Evolutionary conservation across 2,113 vertebrate species (phyloP).

Genomic region (Nyctibius bracteatus): DNA sequence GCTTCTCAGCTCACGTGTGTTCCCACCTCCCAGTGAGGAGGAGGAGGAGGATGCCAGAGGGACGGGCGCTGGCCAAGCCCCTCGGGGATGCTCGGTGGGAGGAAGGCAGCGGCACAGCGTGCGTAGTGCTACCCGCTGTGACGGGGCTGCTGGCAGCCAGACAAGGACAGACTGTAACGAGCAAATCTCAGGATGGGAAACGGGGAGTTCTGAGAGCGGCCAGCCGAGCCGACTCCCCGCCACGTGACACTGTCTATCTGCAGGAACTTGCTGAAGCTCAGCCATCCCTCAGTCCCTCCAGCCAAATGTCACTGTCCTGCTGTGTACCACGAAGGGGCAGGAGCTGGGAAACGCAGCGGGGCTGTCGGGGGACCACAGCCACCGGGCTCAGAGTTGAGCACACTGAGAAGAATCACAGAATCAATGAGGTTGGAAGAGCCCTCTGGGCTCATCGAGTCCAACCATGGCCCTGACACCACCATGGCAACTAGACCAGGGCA

Average conservation of each 20-base stretch:
- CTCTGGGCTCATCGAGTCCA: too few relatives aligned
- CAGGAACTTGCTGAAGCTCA: background rate
- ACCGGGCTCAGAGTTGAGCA: background rate
- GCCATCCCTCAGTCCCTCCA: background rate
- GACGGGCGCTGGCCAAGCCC: background rate
- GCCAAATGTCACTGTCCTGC: background rate
- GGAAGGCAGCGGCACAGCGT: background rate
- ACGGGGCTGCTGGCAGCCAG: background rate
- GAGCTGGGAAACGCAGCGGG: background rate
- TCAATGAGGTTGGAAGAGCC: too few relatives aligned
- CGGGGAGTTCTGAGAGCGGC: background rate
- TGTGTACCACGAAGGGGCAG: accelerated
- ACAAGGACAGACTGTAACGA: background rate
- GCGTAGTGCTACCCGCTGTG: accelerated
- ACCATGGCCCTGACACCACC: too few relatives aligned
- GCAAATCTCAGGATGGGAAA: background rate
- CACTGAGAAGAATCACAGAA: too few relatives aligned
- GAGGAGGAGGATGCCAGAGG: background rate
- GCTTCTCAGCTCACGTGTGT: background rate
- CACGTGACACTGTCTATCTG: background rate
- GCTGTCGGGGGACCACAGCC: background rate
- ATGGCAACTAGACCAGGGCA: too few relatives aligned
- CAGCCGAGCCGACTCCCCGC: background rate
- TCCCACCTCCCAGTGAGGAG: background rate
- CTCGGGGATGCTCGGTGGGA: background rate